These are phyloP conservation scores for Euthynnus affinis DNA, from an alignment of 2,797 vertebrate species.

Conservation along the genomic window DNA sequence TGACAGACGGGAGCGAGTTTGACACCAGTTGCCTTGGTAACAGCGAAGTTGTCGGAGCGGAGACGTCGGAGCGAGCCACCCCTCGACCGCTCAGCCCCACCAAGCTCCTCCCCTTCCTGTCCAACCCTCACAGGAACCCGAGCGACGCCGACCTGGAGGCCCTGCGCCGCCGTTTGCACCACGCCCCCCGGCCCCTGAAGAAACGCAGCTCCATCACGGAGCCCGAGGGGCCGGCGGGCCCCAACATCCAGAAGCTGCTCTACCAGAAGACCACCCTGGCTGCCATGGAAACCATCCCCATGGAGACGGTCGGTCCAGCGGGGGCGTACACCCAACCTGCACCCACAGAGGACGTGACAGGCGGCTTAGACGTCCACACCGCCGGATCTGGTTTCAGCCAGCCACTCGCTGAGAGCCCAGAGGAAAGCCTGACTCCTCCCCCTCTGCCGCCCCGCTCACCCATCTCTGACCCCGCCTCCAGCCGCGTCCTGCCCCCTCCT, in stretches of 20 bases:
- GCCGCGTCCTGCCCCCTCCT: conserved; percentile 50
- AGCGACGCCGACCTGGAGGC: conserved; percentile 92
- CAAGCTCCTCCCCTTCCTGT: conserved; percentile 94
- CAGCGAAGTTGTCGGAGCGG: conserved; percentile 14
- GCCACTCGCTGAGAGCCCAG: conserved; percentile 64
- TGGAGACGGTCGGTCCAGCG: conserved; percentile 37
- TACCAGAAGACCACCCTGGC: conserved; percentile 97
- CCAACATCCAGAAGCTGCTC: conserved; percentile 95
- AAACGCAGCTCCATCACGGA: conserved; percentile 97
- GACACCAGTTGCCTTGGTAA: conserved; percentile 35
- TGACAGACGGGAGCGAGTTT: conserved; percentile 74
- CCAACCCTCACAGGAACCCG: conserved; percentile 89
- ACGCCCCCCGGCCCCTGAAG: conserved; percentile 93
- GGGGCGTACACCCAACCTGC: conserved; percentile 59
- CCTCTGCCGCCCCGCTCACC: conserved; percentile 72
- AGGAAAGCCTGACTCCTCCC: conserved; percentile 57
- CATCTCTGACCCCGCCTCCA: conserved; percentile 72
- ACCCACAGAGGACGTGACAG: not conserved
- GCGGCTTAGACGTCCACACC: accelerated
- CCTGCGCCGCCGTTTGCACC: conserved; percentile 91
- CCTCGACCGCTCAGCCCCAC: conserved; percentile 96
- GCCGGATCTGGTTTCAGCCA: not conserved
- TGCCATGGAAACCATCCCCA: conserved; percentile 92
- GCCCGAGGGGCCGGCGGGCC: conserved; percentile 92
- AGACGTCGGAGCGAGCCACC: conserved; percentile 54